A percentile compares a stretch with the other conserved stretches of the same genome.
These are phyloP conservation scores for Triplophysa tibetana DNA, from an alignment of 2,113 vertebrate genomes.

Conservation along the genomic window DNA sequence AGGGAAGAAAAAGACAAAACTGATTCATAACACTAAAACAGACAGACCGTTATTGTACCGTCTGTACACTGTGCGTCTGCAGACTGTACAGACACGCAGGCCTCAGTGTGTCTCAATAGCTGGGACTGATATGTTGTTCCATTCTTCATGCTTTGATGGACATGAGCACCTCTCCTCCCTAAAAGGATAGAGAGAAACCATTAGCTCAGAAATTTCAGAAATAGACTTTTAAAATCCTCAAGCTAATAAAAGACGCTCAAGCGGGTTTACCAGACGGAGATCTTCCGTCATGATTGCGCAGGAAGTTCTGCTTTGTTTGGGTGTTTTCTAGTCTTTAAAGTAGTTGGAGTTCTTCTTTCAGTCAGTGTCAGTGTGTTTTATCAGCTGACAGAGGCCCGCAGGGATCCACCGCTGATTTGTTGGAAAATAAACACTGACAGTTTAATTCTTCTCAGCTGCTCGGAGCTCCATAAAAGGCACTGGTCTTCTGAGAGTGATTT, in stretches of 20 bases:
- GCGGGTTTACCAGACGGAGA: constrained; percentile 34
- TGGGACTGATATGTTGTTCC: constrained; percentile 22
- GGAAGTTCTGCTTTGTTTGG: constrained; percentile 22
- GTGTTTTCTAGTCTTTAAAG: constrained; percentile 24
- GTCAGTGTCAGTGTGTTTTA: constrained; percentile 24
- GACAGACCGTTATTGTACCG: too few relatives aligned
- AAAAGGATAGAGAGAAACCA: constrained; percentile 47
- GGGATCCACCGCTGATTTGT: constrained; percentile 43
- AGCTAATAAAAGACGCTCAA: constrained; percentile 48
- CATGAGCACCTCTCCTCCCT: constrained; percentile 49
- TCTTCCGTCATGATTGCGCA: constrained; percentile 43
- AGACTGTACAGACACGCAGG: not conserved
- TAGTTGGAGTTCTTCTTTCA: not conserved
- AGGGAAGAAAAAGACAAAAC: constrained; percentile 57
- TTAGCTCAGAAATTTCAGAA: constrained; percentile 36
- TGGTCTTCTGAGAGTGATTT: constrained; percentile 33
- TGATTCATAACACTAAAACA: not conserved
- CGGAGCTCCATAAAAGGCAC: constrained; percentile 54
- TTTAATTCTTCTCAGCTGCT: constrained; percentile 42
- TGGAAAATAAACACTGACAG: constrained; percentile 53
- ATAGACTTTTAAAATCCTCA: constrained; percentile 43
- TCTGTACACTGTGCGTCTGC: too few relatives aligned
- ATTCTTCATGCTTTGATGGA: constrained; percentile 45
- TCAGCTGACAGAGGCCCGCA: constrained; percentile 30
- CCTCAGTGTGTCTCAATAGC: constrained; percentile 34